Conservation (phyloP, 2,797 vertebrate genomes). For the Smutsia temminckii region DNA sequence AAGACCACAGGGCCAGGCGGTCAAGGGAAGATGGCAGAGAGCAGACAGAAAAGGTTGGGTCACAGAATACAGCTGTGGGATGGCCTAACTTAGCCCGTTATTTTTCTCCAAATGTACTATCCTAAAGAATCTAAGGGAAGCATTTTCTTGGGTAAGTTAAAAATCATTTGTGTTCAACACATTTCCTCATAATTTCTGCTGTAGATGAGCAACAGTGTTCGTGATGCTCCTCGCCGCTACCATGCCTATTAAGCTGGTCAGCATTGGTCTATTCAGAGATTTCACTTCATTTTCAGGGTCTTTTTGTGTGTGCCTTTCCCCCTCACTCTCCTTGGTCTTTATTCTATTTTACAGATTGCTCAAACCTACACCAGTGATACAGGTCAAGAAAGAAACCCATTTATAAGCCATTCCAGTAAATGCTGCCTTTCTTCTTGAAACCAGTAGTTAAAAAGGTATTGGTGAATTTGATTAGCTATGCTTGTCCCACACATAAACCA, state of each 20-base stretch:
- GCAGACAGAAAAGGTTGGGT: not conserved
- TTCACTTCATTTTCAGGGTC: not conserved
- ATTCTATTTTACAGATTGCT: not conserved
- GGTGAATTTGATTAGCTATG: constrained; percentile 1
- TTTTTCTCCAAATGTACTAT: not conserved
- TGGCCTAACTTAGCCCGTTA: not conserved
- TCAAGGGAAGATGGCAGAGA: not conserved
- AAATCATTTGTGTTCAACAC: not conserved
- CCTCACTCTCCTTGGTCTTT: not conserved
- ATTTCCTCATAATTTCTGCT: not conserved
- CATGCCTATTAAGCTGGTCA: not conserved
- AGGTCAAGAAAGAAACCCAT: not conserved
- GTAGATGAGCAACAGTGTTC: not conserved
- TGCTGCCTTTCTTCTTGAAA: constrained; percentile 9
- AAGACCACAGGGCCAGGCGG: not conserved
- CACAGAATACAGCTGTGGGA: not conserved
- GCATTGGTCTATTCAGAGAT: not conserved
- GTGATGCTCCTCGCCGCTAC: not conserved
- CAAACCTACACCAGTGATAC: not conserved
- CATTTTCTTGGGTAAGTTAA: constrained; percentile 9
- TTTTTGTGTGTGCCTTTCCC: not conserved
- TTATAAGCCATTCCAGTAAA: not conserved
- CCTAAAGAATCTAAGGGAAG: not conserved
- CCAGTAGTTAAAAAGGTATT: not conserved
- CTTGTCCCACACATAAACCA: not conserved